Percentiles rank a stretch among this genome's conserved stretches.
These are phyloP conservation scores for Rattus norvegicus DNA, from an alignment of 2,113 vertebrate genomes.

Conservation along the genomic window DNA sequence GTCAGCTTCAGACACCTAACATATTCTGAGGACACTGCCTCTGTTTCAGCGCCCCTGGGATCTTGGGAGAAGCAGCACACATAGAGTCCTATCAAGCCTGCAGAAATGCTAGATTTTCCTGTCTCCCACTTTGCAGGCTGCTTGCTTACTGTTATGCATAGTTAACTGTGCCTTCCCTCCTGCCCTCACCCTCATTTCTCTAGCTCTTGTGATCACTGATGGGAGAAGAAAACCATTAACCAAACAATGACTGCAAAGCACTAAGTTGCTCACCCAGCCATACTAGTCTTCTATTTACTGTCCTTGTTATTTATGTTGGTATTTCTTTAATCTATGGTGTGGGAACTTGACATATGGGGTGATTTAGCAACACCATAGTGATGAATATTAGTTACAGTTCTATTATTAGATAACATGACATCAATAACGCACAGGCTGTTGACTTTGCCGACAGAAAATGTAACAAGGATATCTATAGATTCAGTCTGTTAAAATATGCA, in stretches of 20 bases:
- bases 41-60: not conserved
- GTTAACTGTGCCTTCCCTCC: not conserved
- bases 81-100: not conserved
- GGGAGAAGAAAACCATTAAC: conserved; percentile 58
- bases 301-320: conserved; percentile 60
- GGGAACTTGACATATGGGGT: not conserved
- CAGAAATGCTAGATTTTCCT: not conserved
- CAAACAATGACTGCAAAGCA: conserved; percentile 28
- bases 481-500: not conserved
- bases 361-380: conserved; percentile 23
- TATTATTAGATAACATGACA: conserved; percentile 20
- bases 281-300: conserved; percentile 43
- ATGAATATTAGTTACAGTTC: conserved; percentile 45
- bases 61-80: not conserved
- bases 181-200: conserved; percentile 21
- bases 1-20: not conserved
- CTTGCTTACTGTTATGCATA: not conserved
- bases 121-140: not conserved
- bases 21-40: not conserved
- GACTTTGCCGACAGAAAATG: conserved; percentile 29
- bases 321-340: conserved; percentile 57
- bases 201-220: conserved; percentile 19
- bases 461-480: not conserved
- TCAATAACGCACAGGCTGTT: conserved; percentile 18
- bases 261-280: conserved; percentile 13